Base-by-base conservation (phyloP, 23 tunicate species). In the Clavelina lepadiformis region DNA sequence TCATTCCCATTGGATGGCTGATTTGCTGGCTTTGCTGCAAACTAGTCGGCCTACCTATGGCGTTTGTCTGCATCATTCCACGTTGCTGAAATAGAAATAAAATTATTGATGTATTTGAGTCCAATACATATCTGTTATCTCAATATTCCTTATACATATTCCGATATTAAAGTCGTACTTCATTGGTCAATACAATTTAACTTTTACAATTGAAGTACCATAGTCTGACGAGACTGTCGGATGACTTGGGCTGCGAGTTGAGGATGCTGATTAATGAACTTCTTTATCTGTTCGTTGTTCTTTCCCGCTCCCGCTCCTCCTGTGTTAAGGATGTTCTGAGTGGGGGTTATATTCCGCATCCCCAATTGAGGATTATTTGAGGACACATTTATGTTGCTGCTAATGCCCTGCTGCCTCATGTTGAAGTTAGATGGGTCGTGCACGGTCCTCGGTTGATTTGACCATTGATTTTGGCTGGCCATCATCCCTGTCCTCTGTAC, bases 241-340 rank as follows among this genome's bases (percentile, higher is more conserved):
- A 81, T 81, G 30, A 81, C 71, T 19, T 63, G 63, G 1, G 88
- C 76, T 11, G 81, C 52, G 21, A 84, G 74, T 6, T 69, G 77
- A n/a, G 93, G 93, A 62, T 84, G 76, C 23, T 56, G 62, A 26
- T 52, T 69, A 11, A 83, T 33, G 22, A 73, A 35, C 15, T 67
- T 58, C 44, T 21, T 58, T 58, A 72, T 59, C 52, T 56, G 38
- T 1, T 63, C 62, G 58, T 38, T 23, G 3, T 46, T 41, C 5
- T 37, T 28, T 5, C 6, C 11, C n/a, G 8, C 13, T n/a, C 21
- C 23, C 20, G 23, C 21, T n/a, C 32, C 7, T 7, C 27, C 20
- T 11, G 50, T 3, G 20, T 37, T 63, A 7, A 38, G n/a, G 11
- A 5, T 6, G 20, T 51, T 21, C 20, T 36, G 50, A n/a, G n/a